A percentile compares a stretch with the other conserved stretches of the same genome.
Evolutionary conservation across 2,888 invertebrate species (phyloP).

Genomic region (Timandra comae): DNA sequence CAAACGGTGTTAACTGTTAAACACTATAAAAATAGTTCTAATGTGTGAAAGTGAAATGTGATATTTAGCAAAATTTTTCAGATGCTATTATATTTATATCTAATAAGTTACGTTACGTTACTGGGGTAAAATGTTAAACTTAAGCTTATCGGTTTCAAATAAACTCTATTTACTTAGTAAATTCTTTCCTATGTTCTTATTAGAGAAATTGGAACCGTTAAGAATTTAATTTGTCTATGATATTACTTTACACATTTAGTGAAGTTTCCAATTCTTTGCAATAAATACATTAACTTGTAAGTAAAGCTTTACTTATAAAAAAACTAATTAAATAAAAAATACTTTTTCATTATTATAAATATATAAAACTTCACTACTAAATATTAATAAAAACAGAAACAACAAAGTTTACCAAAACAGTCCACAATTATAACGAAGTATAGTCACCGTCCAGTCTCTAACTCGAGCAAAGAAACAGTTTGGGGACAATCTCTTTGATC

Average conservation of each 20-base stretch:
- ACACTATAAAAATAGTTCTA: not conserved
- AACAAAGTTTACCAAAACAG: not conserved
- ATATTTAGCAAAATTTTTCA: not conserved
- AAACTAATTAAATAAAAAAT: too few species aligned
- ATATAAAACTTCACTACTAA: not conserved
- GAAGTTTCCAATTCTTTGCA: not conserved
- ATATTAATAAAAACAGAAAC: not conserved
- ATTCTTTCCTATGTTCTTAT: not conserved
- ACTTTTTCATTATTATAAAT: too few species aligned
- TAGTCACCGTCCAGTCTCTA: slow-evolving; percentile 8
- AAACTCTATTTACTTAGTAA: too few species aligned
- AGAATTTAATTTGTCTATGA: too few species aligned
- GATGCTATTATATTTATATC: not conserved
- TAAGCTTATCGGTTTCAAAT: too few species aligned
- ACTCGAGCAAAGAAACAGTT: slow-evolving; percentile 33
- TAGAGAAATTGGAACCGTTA: too few species aligned
- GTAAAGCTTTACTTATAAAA: too few species aligned
- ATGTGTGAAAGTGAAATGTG: not conserved
- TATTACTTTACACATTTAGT: too few species aligned
- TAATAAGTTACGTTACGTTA: too few species aligned
- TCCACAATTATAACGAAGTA: not conserved
- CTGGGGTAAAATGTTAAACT: too few species aligned
- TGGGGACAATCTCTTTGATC: slow-evolving; percentile 64
- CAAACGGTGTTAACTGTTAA: slow-evolving; percentile 1
- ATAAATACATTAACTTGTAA: too few species aligned